Conservation (phyloP, 2,797 vertebrate genomes). For the Myotis daubentonii region DNA sequence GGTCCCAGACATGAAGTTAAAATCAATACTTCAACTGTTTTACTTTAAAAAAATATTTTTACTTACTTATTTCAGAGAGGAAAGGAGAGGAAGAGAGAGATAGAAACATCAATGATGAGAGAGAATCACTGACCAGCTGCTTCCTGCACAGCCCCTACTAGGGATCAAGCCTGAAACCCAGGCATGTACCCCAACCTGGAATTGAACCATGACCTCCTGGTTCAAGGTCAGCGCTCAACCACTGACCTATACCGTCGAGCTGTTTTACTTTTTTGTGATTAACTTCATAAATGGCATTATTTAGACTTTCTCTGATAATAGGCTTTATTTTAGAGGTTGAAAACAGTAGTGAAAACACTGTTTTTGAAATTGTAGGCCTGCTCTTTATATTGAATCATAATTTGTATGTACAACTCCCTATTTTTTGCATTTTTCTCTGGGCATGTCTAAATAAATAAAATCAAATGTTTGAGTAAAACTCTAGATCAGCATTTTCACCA, state of each 20-base stretch:
- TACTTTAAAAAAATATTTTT: neutral
- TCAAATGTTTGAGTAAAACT: conserved; percentile 6
- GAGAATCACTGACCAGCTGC: too few species aligned
- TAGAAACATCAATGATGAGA: too few species aligned
- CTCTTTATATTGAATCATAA: neutral
- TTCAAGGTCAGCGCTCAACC: too few species aligned
- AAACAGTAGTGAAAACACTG: neutral
- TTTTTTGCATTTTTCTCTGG: neutral
- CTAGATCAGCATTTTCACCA: neutral
- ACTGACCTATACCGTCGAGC: too few species aligned
- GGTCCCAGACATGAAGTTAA: neutral
- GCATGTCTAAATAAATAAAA: neutral
- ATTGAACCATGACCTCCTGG: too few species aligned
- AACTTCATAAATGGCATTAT: neutral
- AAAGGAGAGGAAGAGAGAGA: too few species aligned
- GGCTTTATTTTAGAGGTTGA: neutral
- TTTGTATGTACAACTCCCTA: neutral
- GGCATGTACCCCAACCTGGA: too few species aligned
- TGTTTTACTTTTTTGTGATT: neutral
- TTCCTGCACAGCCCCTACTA: too few species aligned
- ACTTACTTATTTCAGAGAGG: too few species aligned
- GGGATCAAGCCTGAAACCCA: too few species aligned
- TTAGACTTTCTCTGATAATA: conserved; percentile 8
- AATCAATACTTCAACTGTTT: neutral
- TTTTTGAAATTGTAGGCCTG: neutral